Conservation (phyloP, 1,140 invertebrate species). For the Drosophila elegans region DNA sequence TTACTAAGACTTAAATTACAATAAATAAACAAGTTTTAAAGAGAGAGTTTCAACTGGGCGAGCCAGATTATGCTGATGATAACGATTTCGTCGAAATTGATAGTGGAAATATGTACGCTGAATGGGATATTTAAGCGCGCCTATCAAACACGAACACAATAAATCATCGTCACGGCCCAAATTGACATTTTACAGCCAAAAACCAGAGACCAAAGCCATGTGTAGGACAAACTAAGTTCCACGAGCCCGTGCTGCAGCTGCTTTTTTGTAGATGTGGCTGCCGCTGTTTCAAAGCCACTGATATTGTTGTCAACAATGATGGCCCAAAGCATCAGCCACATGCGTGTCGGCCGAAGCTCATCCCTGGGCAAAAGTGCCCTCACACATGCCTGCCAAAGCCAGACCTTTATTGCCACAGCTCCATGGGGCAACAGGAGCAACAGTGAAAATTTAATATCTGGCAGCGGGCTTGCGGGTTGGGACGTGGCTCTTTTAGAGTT, state of each 20-base stretch:
- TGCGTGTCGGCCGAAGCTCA: conserved; percentile 72
- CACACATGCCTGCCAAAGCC: conserved; percentile 32
- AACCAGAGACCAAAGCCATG: conserved; percentile 41
- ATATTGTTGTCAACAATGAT: conserved; percentile 82
- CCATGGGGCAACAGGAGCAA: conserved; percentile 17
- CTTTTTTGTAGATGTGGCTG: conserved; percentile 40
- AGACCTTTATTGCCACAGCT: conserved; percentile 60
- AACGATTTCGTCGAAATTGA: conserved; percentile 13
- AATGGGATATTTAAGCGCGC: conserved; percentile 56
- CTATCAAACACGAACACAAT: conserved; percentile 69
- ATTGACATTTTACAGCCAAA: conserved; percentile 83
- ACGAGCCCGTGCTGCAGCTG: conserved; percentile 17
- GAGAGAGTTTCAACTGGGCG: too few species aligned
- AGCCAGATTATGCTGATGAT: conserved; percentile 7
- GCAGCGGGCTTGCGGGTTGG: conserved; percentile 32
- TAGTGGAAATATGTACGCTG: conserved; percentile 33
- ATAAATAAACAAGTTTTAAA: too few species aligned
- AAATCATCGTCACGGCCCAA: conserved; percentile 83
- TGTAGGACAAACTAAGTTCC: conserved; percentile 65
- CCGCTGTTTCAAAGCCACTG: conserved; percentile 57
- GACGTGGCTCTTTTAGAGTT: conserved; percentile 64
- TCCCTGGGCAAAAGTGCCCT: conserved; percentile 53
- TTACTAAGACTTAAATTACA: too few species aligned
- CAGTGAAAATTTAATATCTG: conserved; percentile 71
- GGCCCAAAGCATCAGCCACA: conserved; percentile 80